Percentiles rank a stretch among this genome's conserved stretches.
phyloP scores from a whole-genome alignment of 2,797 vertebrate species.

The Poeciliopsis turneri region DNA sequence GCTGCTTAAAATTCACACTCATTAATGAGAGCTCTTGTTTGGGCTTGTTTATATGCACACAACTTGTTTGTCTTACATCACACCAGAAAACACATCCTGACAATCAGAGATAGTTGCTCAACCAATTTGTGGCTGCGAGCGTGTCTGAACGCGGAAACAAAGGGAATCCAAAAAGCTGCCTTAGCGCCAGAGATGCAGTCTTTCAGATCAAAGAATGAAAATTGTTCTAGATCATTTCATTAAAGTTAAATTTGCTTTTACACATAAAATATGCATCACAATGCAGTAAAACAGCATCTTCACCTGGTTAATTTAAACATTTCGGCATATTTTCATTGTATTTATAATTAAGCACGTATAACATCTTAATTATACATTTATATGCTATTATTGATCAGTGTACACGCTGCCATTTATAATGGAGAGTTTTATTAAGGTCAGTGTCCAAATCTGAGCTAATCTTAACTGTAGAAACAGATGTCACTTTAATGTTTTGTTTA shows the following conservation, averaged over 20 bases:
- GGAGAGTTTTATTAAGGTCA: neutral
- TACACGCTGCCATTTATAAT: neutral
- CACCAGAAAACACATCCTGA: slow-evolving; percentile 16
- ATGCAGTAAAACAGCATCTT: neutral
- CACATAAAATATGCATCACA: neutral
- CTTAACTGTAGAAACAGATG: neutral
- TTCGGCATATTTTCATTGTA: neutral
- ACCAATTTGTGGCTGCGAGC: slow-evolving; percentile 5
- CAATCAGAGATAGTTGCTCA: slow-evolving; percentile 11
- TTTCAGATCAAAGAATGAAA: neutral
- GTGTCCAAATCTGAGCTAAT: neutral
- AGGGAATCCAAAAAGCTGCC: slow-evolving; percentile 6
- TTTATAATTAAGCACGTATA: neutral
- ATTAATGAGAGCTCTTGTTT: slow-evolving; percentile 28
- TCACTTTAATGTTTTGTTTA: neutral
- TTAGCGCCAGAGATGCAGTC: neutral
- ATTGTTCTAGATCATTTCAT: neutral
- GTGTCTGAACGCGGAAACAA: slow-evolving; percentile 14
- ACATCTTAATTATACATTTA: neutral
- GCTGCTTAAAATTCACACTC: slow-evolving; percentile 38
- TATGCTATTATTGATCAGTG: neutral
- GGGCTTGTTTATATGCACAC: slow-evolving; percentile 24
- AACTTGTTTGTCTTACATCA: slow-evolving; percentile 19
- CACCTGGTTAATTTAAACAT: neutral
- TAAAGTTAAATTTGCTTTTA: too few species aligned